Evolutionary conservation across 2,888 invertebrate genomes (phyloP).

Genomic region (Cataglyphis albicans): DNA sequence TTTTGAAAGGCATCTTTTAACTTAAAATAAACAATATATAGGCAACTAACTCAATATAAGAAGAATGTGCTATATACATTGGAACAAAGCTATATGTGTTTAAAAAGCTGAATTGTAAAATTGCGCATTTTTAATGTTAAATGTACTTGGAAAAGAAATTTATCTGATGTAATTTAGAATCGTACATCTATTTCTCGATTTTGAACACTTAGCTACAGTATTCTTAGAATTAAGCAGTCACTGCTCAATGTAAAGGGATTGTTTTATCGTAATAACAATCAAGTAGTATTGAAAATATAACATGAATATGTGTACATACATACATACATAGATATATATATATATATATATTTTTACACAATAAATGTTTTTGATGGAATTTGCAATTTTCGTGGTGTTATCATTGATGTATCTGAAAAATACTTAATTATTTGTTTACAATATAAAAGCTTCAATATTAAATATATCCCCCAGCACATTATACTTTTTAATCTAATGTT

Average conservation of each 20-base stretch:
- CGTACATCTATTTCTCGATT: slow-evolving; percentile 25
- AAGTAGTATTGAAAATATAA: slow-evolving; percentile 57
- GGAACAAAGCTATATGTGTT: slow-evolving; percentile 28
- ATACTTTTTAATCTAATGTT: background rate
- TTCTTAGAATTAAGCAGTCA: slow-evolving; percentile 58
- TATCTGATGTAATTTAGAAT: slow-evolving; percentile 25
- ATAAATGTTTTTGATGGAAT: slow-evolving; percentile 62
- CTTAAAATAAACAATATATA: slow-evolving; percentile 37
- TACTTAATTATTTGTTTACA: background rate
- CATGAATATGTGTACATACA: slow-evolving; percentile 52
- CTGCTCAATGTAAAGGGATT: slow-evolving; percentile 63
- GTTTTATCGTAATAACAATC: slow-evolving; percentile 59
- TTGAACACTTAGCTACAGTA: slow-evolving; percentile 55
- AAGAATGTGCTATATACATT: slow-evolving; percentile 47
- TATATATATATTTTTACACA: slow-evolving; percentile 63
- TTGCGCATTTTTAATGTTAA: slow-evolving; percentile 6
- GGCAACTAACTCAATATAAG: slow-evolving; percentile 51
- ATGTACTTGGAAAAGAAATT: slow-evolving; percentile 21
- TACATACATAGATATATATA: slow-evolving; percentile 43
- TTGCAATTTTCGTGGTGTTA: background rate
- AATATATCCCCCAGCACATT: background rate
- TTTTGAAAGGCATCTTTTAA: slow-evolving; percentile 36
- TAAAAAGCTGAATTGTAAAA: slow-evolving; percentile 6
- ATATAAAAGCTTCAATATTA: background rate
- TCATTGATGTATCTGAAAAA: background rate